Conservation (phyloP, 2,888 invertebrate genomes). For the Neocrepidodera transversa region DNA sequence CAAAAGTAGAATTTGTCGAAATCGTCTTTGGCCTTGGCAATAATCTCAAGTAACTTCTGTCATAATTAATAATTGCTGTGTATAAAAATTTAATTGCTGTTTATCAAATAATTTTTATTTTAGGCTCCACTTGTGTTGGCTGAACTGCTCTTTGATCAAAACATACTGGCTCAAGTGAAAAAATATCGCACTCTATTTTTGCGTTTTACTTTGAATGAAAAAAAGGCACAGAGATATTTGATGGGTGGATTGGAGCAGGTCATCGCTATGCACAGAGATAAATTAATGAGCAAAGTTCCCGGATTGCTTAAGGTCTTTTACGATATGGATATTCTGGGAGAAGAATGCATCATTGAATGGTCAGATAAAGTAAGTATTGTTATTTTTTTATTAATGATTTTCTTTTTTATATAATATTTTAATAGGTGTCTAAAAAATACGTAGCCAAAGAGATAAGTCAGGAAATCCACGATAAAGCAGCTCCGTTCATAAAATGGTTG, state of each 20-base stretch:
- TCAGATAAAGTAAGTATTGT: constrained; percentile 81
- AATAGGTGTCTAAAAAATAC: constrained; percentile 86
- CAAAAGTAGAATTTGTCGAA: no score
- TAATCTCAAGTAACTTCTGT: no score
- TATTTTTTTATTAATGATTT: not conserved
- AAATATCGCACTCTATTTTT: constrained; percentile 80
- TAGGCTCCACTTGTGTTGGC: constrained; percentile 89
- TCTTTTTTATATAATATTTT: not conserved
- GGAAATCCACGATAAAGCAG: constrained; percentile 91
- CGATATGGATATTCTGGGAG: constrained; percentile 93
- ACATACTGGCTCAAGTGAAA: constrained; percentile 68
- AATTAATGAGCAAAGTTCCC: constrained; percentile 82
- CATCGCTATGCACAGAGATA: constrained; percentile 78
- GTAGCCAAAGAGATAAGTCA: constrained; percentile 88
- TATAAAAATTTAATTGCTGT: not conserved
- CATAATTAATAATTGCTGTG: no score
- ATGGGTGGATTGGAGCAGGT: constrained; percentile 95
- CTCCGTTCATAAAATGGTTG: constrained; percentile 96
- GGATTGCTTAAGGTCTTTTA: constrained; percentile 76
- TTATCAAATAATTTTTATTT: not conserved
- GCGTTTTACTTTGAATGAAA: constrained; percentile 82
- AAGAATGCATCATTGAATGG: constrained; percentile 95
- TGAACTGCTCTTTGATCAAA: constrained; percentile 72
- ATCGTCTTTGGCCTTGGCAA: no score
- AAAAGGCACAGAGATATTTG: constrained; percentile 88